Evolutionary conservation across 2,888 invertebrate genomes (phyloP), one percentile per base, ranked within the genome.

Genomic region (Hyles lineata): DNA sequence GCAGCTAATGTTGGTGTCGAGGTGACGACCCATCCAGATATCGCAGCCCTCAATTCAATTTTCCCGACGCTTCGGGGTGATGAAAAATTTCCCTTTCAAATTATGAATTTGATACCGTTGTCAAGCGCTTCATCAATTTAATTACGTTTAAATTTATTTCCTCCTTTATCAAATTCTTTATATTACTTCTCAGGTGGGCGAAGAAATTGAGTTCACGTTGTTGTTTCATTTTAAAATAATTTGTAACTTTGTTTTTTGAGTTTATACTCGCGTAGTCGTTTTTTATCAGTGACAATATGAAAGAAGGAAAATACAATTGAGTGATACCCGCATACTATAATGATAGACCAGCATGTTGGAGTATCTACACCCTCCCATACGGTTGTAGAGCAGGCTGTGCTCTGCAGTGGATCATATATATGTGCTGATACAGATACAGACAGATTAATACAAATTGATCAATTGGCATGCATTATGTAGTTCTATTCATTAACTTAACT

Each of bases 41-140:
- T 83, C 87, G 82, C 79, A 84, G 84, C 79, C 86, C 86, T 80
- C 88, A 87, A 92, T 92, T 92, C 89, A 92, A 93, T 93, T 92
- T 91, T 77, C 80, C 80, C 82, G 86, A 82, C 89, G 89, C 89
- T 89, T 77, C 83, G 78, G 89, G 89, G 85, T 80, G 86, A 89
- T 88, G 90, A 91, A 92, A 92, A 92, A 89, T 90, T 89, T 91
- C 90, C 88, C 88, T 91, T 88, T 86, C 82, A 89, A 91, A 91
- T 93, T 90, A 90, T 88, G 86, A 92, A 87, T 88, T 87, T 89
- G 89, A 90, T 89, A 90, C 88, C 85, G 84, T 82, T 86, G 89
- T 90, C 91, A 90, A 90, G 89, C 86, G 85, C 87, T 88, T 84
- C 86, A 88, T 91, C 89, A 90, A 91, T 89, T 92, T 89, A 89